Evolutionary conservation across 1,140 invertebrate genomes (phyloP), one percentile per base, ranked within the genome.

Genomic region (Nasonia longicornis): DNA sequence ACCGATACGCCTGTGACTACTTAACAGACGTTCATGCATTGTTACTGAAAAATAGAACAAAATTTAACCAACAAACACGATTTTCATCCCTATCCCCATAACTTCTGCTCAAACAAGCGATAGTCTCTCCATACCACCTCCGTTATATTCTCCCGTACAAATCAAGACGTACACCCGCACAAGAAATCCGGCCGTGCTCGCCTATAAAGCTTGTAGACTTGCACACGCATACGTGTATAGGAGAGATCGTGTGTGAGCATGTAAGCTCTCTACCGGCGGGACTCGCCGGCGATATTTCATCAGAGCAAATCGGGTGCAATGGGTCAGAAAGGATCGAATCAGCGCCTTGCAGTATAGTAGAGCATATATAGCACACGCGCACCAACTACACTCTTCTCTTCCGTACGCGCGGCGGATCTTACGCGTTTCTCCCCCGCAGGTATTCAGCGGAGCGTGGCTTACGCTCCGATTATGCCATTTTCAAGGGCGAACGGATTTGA

Each of bases 311-410:
- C 85, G 84, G 80, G 85, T 82, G 85, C 86, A 88, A 89, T 88
- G 86, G 86, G 84, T 85, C 84, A 86, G 86, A 88, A 89, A 84
- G 77, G 78, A 88, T 89, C 86, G 85, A 89, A 88, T 88, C 85
- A 88, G 82, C 83, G 82, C 82, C 85, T n/a, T 58, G 52, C 52
- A 58, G n/a, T 11, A 70, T 42, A 35, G 31, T 6, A 82, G 66
- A 75, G 84, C 77, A 83, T 80, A 81, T 6, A 82, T 70, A 75
- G 83, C 77, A 83, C 82, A 81, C 84, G 81, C 82, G 83, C 78
- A 81, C 76, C 78, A 70, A 52, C 29, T 71, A 69, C 38, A 78
- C 64, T 79, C 83, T 79, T 80, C 83, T 83, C 70, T 78, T 85
- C 81, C 70, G 83, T 82, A 81, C 83, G 69, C 63, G 58, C 35